phyloP scores from a whole-genome alignment of 2,113 vertebrate genomes.

The Lepisosteus oculatus region DNA sequence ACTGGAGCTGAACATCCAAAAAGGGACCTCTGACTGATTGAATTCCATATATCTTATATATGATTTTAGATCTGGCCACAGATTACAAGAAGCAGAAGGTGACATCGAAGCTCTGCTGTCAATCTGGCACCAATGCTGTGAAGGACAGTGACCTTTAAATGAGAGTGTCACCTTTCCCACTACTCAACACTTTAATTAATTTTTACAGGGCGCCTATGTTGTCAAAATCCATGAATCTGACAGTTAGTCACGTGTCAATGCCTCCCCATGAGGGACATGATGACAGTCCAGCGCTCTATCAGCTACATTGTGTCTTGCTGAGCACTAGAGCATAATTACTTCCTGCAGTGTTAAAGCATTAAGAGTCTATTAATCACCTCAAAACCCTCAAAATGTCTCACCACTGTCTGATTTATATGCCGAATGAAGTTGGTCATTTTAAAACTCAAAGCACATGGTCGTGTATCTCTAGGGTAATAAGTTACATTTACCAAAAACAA shows the following conservation, averaged over 20 bases:
- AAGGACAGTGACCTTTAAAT: neutral
- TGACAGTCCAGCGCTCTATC: neutral
- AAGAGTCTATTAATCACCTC: neutral
- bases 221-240: neutral
- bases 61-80: neutral
- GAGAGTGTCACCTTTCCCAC: conserved; percentile 2
- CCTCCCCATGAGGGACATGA: neutral
- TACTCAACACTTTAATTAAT: neutral
- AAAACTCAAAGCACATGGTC: neutral
- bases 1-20: neutral
- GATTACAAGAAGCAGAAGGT: neutral
- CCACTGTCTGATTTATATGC: neutral
- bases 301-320: neutral
- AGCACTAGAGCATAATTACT: neutral
- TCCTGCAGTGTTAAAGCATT: neutral
- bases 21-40: neutral
- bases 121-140: neutral
- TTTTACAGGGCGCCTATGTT: neutral
- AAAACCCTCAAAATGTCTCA: neutral
- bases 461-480: neutral
- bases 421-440: neutral
- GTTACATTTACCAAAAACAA: neutral
- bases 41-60: neutral
- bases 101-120: neutral
- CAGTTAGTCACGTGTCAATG: neutral